Percentiles rank a stretch among this genome's conserved stretches.
phyloP scores from a whole-genome alignment of 2,113 vertebrate species.

The Xenotilapia leptura region DNA sequence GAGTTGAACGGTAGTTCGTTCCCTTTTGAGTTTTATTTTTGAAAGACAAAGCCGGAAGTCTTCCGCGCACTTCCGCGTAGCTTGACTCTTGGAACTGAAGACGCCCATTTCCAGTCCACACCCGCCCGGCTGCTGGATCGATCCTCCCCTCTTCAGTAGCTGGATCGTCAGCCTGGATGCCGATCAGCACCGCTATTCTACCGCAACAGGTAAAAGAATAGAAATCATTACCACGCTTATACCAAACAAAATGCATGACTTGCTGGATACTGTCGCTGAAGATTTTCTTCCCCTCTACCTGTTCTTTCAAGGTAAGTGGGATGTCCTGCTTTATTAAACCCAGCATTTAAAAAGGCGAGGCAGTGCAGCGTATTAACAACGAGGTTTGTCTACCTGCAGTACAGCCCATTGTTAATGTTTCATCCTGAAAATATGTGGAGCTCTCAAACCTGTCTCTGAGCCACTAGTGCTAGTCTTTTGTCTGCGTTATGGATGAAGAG shows the following conservation, averaged over 20 bases:
- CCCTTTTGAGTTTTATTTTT: constrained; percentile 4
- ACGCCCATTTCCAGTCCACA: constrained; percentile 28
- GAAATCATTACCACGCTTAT: not conserved
- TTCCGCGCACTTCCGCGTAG: rapidly evolving
- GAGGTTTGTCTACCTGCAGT: not conserved
- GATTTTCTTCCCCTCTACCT: not conserved
- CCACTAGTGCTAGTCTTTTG: not conserved
- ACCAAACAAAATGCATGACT: not conserved
- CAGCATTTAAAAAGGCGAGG: not conserved
- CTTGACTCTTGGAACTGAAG: not conserved
- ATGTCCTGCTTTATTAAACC: not conserved
- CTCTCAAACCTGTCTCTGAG: not conserved
- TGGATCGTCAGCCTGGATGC: constrained; percentile 19
- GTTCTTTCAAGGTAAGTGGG: not conserved
- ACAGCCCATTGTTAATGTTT: not conserved
- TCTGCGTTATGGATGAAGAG: not conserved
- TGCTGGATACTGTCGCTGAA: not conserved
- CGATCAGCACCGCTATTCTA: not conserved
- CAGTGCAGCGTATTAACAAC: not conserved
- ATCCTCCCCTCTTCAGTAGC: constrained; percentile 33
- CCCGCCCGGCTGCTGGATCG: constrained; percentile 10
- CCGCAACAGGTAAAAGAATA: constrained; percentile 61
- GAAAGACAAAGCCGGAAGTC: not conserved
- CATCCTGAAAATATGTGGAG: not conserved
- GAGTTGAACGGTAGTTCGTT: not conserved